phyloP scores from a whole-genome alignment of 1,140 invertebrate genomes.

The Hyphantria cunea region DNA sequence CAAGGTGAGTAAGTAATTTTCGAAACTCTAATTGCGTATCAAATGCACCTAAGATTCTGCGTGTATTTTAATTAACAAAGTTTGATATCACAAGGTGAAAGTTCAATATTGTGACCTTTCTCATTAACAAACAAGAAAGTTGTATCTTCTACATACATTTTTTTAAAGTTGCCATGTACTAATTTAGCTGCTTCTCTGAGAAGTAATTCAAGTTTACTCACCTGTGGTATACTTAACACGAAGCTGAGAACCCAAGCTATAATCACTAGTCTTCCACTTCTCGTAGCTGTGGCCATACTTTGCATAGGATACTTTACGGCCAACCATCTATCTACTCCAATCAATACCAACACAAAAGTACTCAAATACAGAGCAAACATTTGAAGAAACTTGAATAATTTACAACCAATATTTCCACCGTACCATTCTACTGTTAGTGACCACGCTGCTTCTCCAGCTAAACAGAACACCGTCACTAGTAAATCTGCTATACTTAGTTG shows the following conservation, averaged over 20 bases:
- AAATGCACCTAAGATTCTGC: no score
- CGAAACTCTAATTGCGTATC: no score
- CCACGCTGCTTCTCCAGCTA: conserved; percentile 91
- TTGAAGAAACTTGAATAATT: conserved; percentile 91
- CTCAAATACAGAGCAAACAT: conserved; percentile 92
- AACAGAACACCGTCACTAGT: conserved; percentile 90
- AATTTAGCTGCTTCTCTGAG: background rate
- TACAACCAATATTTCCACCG: conserved; percentile 89
- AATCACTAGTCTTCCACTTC: conserved; percentile 84
- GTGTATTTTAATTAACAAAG: no score
- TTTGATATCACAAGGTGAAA: no score
- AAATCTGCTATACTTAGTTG: conserved; percentile 90
- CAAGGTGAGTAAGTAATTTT: no score
- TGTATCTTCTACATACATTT: background rate
- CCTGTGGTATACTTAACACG: conserved; percentile 91
- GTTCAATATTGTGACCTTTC: no score
- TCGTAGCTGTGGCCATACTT: conserved; percentile 85
- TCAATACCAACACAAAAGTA: conserved; percentile 91
- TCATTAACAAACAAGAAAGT: no score
- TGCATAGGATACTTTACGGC: conserved; percentile 92
- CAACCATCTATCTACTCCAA: conserved; percentile 90
- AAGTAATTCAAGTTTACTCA: conserved; percentile 70
- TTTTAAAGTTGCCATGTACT: background rate
- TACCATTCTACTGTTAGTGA: conserved; percentile 90
- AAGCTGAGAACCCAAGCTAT: conserved; percentile 87